These are phyloP conservation scores for Lordiphosa collinella DNA, from an alignment of 1,140 invertebrate genomes.

Conservation along the genomic window DNA sequence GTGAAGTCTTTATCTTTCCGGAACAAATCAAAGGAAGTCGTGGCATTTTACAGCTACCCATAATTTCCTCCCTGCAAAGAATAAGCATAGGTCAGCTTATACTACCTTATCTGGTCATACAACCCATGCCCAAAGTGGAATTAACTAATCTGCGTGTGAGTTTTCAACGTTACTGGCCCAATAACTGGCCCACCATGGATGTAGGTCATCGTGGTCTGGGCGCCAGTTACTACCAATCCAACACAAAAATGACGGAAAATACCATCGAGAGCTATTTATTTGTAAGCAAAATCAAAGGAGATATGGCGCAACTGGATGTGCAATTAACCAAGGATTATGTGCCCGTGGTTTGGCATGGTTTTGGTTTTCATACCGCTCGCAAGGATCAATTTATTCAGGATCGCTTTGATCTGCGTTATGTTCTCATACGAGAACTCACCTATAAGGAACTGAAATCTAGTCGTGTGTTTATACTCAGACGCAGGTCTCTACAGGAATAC, in stretches of 20 bases:
- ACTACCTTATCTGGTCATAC: constrained; percentile 84
- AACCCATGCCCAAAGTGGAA: constrained; percentile 85
- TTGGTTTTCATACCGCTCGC: constrained; percentile 86
- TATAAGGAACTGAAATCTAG: constrained; percentile 91
- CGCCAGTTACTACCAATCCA: constrained; percentile 81
- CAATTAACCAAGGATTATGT: constrained; percentile 95
- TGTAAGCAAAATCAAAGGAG: constrained; percentile 90
- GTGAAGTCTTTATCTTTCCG: constrained; percentile 87
- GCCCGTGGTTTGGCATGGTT: constrained; percentile 97
- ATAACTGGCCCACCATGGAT: constrained; percentile 89
- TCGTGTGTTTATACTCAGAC: constrained; percentile 79
- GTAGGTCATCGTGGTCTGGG: constrained; percentile 95
- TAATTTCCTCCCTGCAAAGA: constrained; percentile 20
- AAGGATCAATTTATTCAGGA: constrained; percentile 85
- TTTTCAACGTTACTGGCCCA: constrained; percentile 91
- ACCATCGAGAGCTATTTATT: constrained; percentile 94
- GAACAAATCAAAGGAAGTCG: constrained; percentile 82
- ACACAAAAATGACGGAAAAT: constrained; percentile 88
- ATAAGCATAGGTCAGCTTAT: constrained; percentile 77
- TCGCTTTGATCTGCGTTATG: constrained; percentile 88
- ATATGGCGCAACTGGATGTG: constrained; percentile 97
- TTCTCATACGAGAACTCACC: constrained; percentile 94
- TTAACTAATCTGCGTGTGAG: constrained; percentile 88
- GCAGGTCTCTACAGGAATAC: constrained; percentile 53
- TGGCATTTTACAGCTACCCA: constrained; percentile 84